Evolutionary conservation across 2,888 invertebrate genomes (phyloP).

Genomic region (Clanis bilineata): DNA sequence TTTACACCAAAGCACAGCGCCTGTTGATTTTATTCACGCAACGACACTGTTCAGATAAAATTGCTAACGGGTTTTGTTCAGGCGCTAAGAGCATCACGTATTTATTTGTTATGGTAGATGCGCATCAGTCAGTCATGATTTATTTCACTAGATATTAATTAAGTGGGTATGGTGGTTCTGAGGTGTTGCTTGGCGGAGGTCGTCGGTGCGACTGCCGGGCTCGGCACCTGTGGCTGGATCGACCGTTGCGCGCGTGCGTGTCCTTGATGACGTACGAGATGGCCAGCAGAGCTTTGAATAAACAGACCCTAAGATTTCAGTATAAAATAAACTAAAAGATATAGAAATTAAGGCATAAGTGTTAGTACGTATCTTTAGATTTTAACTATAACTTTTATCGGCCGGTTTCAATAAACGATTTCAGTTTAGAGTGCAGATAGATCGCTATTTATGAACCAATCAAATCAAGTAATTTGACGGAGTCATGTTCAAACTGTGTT

Average conservation of each 20-base stretch:
- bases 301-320: conserved; percentile 22
- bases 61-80: conserved; percentile 38
- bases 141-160: conserved; percentile 35
- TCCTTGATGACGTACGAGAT: conserved; percentile 73
- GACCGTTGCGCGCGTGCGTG: conserved; percentile 79
- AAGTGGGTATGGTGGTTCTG: conserved; percentile 23
- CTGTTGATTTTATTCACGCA: conserved; percentile 68
- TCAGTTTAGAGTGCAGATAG: too few species aligned
- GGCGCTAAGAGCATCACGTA: conserved; percentile 35
- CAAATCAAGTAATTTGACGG: too few species aligned
- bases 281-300: conserved; percentile 42
- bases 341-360: not conserved
- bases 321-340: not conserved
- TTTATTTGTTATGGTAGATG: conserved; percentile 25
- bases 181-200: conserved; percentile 45
- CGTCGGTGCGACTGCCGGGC: conserved; percentile 68
- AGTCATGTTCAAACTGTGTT: too few species aligned
- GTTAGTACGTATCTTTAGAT: too few species aligned
- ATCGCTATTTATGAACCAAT: too few species aligned
- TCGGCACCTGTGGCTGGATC: conserved; percentile 79
- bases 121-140: conserved; percentile 55
- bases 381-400: too few species aligned
- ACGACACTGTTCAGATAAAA: conserved; percentile 32
- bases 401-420: too few species aligned
- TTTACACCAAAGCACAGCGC: conserved; percentile 51